Evolutionary conservation across 2,797 vertebrate genomes (phyloP), one percentile per base, ranked within the genome.

Genomic region (Holocentrus rufus): DNA sequence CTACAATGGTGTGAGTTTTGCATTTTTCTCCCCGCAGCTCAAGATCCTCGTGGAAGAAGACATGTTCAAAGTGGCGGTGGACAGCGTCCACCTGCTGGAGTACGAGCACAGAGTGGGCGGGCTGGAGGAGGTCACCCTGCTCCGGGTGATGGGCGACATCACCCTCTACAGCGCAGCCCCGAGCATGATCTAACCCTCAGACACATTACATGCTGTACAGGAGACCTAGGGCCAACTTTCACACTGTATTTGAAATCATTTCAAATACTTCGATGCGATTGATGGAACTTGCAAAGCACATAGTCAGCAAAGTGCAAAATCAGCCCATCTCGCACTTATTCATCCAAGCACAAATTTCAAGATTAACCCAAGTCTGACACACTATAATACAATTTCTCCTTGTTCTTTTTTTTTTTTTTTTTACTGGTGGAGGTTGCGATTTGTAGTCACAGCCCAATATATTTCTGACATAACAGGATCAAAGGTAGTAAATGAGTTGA

Each of bases 21-120:
- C 7, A 34, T 34, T 34, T 34, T 17, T 65, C 18, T 60, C 59
- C 20, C 76, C 83, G 7, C 93, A 99, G 97, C 85, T 99, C 54
- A 96, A 97, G 90, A 82, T 99, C 76, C 93, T 99, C 0, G 95
- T 96, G 42, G 96, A 99, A 74, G 67, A 72, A 0, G 95, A 97
- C 75, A 88, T 93, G 69, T 97, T 95, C 80, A 98, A 96, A 88
- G 94, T 99, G 61, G 96, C 96, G 0, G 95, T 96, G 85, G 93
- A 98, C 0, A 95, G 95, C 0, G 89, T 79, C 9, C 97, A 97
- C 85, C 46, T 97, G 89, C 83, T 97, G 93, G 95, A 97, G 91
- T 99, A 93, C 79, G 92, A 90, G 79, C 95, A 96, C 92, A 92
- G 97, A 17, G 86, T 95, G 15, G 95, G 86, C 22, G 90, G 88